Conservation (phyloP, 2,797 vertebrate species). For the Amblyopsis hoosieri region DNA sequence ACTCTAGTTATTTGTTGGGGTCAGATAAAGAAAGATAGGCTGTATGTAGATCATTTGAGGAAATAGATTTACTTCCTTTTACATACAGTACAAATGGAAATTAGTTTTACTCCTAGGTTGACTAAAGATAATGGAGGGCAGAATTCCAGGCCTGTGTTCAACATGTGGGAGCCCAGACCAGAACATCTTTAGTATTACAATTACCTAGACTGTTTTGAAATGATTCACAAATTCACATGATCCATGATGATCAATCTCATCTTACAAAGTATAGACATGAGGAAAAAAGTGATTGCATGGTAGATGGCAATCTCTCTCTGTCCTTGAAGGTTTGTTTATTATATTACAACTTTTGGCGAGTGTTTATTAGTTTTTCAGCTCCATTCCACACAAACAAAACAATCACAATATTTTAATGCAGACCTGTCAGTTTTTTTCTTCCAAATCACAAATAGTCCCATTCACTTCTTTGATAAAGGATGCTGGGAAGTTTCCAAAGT, state of each 20-base stretch:
- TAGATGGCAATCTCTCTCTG: too few species aligned
- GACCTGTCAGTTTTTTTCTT: too few species aligned
- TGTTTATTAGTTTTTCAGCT: too few species aligned
- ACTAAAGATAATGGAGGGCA: slow-evolving; percentile 56
- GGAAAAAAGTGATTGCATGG: too few species aligned
- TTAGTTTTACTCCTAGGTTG: slow-evolving; percentile 54
- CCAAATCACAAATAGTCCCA: too few species aligned
- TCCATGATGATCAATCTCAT: too few species aligned
- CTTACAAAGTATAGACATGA: slow-evolving; percentile 11
- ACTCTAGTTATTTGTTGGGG: slow-evolving; percentile 46
- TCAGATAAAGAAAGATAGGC: slow-evolving; percentile 31
- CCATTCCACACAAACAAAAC: too few species aligned
- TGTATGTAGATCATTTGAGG: slow-evolving; percentile 34
- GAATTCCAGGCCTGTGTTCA: slow-evolving; percentile 63
- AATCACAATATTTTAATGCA: too few species aligned
- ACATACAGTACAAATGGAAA: slow-evolving; percentile 57
- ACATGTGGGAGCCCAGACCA: slow-evolving; percentile 28
- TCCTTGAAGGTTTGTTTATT: too few species aligned
- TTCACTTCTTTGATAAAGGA: slow-evolving; percentile 15
- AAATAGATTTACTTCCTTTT: slow-evolving; percentile 55
- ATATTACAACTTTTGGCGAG: too few species aligned
- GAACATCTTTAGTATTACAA: slow-evolving; percentile 42
- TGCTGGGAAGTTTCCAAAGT: slow-evolving; percentile 49
- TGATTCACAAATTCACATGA: too few species aligned
- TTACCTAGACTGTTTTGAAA: slow-evolving; percentile 34